These are phyloP conservation scores for Terebella lapidaria DNA, from an alignment of 2,888 invertebrate genomes.

Conservation along the genomic window DNA sequence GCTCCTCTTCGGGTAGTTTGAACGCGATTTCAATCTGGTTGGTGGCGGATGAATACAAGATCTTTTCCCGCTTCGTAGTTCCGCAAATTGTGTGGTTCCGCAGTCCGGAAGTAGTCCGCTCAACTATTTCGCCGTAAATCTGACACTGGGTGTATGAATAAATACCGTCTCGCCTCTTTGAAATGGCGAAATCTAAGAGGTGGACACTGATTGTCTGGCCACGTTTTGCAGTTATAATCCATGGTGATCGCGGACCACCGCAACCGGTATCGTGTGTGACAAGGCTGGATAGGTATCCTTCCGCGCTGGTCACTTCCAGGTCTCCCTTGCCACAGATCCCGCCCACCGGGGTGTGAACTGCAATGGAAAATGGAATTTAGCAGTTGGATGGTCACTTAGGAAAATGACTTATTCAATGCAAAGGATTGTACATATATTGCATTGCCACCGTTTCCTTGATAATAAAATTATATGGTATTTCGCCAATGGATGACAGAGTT, in stretches of 20 bases:
- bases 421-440: too few species aligned
- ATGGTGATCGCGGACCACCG: conserved; percentile 11
- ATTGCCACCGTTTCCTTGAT: too few species aligned
- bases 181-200: conserved; percentile 9
- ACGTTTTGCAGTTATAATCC: conserved; percentile 4
- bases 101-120: conserved; percentile 5
- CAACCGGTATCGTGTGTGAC: conserved; percentile 13
- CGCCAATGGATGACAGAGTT: too few species aligned
- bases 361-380: background rate
- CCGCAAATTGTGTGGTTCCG: conserved; percentile 12
- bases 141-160: conserved; percentile 9
- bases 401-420: background rate
- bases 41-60: conserved; percentile 7
- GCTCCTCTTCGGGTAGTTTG: background rate
- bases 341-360: background rate
- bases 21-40: conserved; percentile 1
- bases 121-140: conserved; percentile 1
- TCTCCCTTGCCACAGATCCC: background rate
- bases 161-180: background rate
- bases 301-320: background rate
- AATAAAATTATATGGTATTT: too few species aligned
- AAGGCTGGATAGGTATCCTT: conserved; percentile 12
- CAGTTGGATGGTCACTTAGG: background rate
- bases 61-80: conserved; percentile 2
- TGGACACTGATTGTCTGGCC: conserved; percentile 10